Conservation (phyloP, 2,888 invertebrate genomes). For the Blastobasis adustella region DNA sequence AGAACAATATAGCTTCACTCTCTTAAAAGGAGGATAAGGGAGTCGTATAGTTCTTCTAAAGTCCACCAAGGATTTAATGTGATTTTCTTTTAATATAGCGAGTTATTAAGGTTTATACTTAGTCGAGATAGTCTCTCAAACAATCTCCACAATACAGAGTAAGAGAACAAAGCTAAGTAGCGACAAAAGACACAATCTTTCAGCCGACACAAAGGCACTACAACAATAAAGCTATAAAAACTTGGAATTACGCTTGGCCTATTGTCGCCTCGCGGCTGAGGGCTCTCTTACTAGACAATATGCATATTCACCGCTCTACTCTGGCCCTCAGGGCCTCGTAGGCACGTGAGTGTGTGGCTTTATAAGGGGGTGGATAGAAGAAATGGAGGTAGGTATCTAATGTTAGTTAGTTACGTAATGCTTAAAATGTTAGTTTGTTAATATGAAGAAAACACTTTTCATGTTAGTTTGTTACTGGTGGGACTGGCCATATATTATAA, state of each 20-base stretch:
- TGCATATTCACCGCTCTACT: constrained; percentile 32
- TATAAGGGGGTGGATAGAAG: neutral
- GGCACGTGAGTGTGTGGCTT: constrained; percentile 5
- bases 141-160: neutral
- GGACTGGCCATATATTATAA: too few relatives aligned
- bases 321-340: constrained; percentile 8
- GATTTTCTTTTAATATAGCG: too few relatives aligned
- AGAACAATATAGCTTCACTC: too few relatives aligned
- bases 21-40: too few relatives aligned
- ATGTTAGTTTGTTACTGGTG: too few relatives aligned
- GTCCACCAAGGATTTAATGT: too few relatives aligned
- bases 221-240: constrained; percentile 38
- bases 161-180: too few relatives aligned
- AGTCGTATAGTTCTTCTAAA: too few relatives aligned
- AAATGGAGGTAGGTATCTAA: neutral
- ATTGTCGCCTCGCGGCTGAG: constrained; percentile 28
- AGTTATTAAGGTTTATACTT: too few relatives aligned
- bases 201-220: constrained; percentile 1
- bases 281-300: constrained; percentile 30
- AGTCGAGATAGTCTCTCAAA: neutral
- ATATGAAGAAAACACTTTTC: too few relatives aligned
- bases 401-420: neutral
- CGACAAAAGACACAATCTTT: too few relatives aligned
- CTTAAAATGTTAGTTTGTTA: neutral
- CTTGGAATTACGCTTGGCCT: constrained; percentile 39